Conservation (phyloP, 2,113 vertebrate genomes). For the Ammodramus savannarum region DNA sequence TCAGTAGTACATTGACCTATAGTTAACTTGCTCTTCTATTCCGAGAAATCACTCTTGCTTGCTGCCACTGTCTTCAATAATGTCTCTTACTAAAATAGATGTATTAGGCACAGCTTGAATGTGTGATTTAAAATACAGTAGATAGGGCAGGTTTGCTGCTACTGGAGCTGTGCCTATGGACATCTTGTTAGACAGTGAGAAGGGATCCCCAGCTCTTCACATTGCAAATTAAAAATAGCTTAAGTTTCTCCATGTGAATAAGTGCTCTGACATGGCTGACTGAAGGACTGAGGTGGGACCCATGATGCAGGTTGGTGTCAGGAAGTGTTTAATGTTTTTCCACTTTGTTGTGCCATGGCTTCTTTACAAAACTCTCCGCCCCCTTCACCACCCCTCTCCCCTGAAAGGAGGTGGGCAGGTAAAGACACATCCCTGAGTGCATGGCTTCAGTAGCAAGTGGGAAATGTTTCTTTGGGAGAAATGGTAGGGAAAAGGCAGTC, state of each 20-base stretch:
- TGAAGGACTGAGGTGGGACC: not conserved
- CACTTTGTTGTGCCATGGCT: not conserved
- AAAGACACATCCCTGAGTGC: not conserved
- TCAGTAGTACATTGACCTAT: not conserved
- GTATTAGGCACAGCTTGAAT: not conserved
- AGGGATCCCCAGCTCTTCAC: not conserved
- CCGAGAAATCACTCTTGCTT: not conserved
- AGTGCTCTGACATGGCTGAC: not conserved
- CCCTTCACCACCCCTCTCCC: not conserved
- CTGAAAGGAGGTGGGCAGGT: not conserved
- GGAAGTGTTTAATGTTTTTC: not conserved
- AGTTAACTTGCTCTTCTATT: constrained; percentile 30
- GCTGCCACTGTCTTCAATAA: not conserved
- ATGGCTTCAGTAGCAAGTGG: not conserved
- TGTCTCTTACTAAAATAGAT: not conserved
- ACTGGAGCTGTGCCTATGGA: not conserved
- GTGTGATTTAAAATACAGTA: not conserved
- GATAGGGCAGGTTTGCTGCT: not conserved
- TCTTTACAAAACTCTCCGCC: not conserved
- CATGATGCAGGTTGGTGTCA: not conserved
- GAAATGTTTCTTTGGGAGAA: not conserved
- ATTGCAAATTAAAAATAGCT: not conserved
- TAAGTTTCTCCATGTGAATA: not conserved
- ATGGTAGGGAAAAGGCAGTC: not conserved
- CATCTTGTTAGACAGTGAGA: not conserved